These are phyloP conservation scores for Argopecten irradians DNA, from an alignment of 1,140 invertebrate genomes.

Conservation along the genomic window DNA sequence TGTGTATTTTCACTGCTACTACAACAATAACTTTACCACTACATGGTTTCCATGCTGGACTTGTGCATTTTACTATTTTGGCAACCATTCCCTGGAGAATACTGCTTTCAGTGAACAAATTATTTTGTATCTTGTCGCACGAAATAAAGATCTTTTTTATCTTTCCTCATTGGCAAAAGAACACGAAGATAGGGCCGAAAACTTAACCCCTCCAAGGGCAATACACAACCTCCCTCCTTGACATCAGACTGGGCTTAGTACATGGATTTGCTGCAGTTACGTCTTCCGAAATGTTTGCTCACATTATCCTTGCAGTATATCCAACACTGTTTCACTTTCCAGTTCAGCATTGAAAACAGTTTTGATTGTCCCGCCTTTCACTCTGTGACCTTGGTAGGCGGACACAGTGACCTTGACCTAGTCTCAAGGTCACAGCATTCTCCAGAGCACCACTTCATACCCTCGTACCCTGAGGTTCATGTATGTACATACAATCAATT, in stretches of 20 bases:
- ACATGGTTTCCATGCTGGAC: neutral
- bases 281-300: neutral
- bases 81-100: neutral
- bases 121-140: neutral
- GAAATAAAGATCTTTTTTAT: neutral
- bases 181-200: neutral
- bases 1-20: neutral
- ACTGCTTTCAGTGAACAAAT: neutral
- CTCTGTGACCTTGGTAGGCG: neutral
- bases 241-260: neutral
- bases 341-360: neutral
- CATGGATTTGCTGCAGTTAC: neutral
- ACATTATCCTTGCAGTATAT: neutral
- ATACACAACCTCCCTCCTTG: neutral
- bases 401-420: neutral
- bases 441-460: neutral
- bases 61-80: neutral
- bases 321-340: neutral
- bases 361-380: neutral
- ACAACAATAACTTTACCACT: neutral
- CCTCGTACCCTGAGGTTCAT: neutral
- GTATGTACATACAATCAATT: slow-evolving; percentile 19
- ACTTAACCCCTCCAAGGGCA: neutral
- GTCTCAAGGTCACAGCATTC: neutral
- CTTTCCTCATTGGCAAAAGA: neutral